phyloP scores from a whole-genome alignment of 2,113 vertebrate species.

The Lophius piscatorius region DNA sequence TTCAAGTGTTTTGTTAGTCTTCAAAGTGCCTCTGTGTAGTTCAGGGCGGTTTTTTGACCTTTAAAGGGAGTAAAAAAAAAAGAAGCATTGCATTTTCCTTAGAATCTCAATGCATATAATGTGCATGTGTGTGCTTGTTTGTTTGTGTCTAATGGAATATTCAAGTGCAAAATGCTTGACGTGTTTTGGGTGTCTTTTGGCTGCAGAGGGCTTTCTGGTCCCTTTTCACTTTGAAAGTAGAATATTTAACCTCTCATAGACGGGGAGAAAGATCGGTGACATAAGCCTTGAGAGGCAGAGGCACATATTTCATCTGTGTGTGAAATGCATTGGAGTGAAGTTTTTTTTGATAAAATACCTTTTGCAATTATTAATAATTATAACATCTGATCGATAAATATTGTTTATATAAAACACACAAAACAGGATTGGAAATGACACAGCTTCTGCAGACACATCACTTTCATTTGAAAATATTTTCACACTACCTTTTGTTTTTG shows the following conservation, averaged over 20 bases:
- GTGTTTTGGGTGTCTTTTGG: slow-evolving; percentile 45
- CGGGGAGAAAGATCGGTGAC: slow-evolving; percentile 17
- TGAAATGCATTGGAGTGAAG: slow-evolving; percentile 4
- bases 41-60: slow-evolving; percentile 43
- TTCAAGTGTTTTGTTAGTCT: slow-evolving; percentile 37
- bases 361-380: no score
- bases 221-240: slow-evolving; percentile 59
- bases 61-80: slow-evolving; percentile 29
- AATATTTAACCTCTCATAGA: slow-evolving; percentile 68
- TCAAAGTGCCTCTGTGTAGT: slow-evolving; percentile 29
- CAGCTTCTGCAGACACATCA: no score
- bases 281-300: background rate
- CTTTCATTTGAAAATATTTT: no score
- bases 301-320: slow-evolving; percentile 7
- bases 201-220: slow-evolving; percentile 53
- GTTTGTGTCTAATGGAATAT: slow-evolving; percentile 39
- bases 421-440: no score
- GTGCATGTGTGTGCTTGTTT: slow-evolving; percentile 1
- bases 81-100: slow-evolving; percentile 1
- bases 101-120: slow-evolving; percentile 1
- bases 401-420: no score
- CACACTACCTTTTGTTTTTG: no score
- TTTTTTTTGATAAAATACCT: background rate
- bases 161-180: slow-evolving; percentile 29
- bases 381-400: no score